These are phyloP conservation scores for Zaprionus davidi DNA, from an alignment of 1,140 invertebrate species.

Conservation along the genomic window DNA sequence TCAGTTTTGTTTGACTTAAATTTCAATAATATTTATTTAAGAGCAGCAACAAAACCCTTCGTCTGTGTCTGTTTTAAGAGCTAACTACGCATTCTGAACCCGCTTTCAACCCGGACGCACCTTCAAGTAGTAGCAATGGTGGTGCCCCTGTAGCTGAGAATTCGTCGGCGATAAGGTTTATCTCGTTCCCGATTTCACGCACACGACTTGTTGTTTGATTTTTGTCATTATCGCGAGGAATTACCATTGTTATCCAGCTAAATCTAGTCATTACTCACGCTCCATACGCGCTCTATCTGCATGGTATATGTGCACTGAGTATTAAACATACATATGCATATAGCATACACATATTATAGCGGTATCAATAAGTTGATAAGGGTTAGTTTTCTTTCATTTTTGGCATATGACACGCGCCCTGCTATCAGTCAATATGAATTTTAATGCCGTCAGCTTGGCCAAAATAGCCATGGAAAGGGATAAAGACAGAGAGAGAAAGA, in stretches of 20 bases:
- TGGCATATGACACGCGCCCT: constrained; percentile 28
- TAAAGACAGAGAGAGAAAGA: not conserved
- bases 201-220: constrained; percentile 63
- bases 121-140: not conserved
- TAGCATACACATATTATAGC: not conserved
- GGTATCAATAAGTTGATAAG: constrained; percentile 58
- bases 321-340: not conserved
- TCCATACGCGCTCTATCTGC: constrained; percentile 19
- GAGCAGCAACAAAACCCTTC: too few relatives aligned
- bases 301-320: not conserved
- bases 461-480: constrained; percentile 58
- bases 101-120: constrained; percentile 16
- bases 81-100: not conserved
- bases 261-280: constrained; percentile 77
- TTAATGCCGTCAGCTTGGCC: constrained; percentile 61
- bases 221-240: constrained; percentile 75
- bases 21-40: not conserved
- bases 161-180: constrained; percentile 16
- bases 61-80: too few relatives aligned
- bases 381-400: constrained; percentile 26
- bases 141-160: not conserved
- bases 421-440: constrained; percentile 50
- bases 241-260: constrained; percentile 78
- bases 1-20: not conserved
- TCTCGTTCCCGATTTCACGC: constrained; percentile 15